Evolutionary conservation across 1,140 invertebrate genomes (phyloP).

Genomic region (Bombus picipes): DNA sequence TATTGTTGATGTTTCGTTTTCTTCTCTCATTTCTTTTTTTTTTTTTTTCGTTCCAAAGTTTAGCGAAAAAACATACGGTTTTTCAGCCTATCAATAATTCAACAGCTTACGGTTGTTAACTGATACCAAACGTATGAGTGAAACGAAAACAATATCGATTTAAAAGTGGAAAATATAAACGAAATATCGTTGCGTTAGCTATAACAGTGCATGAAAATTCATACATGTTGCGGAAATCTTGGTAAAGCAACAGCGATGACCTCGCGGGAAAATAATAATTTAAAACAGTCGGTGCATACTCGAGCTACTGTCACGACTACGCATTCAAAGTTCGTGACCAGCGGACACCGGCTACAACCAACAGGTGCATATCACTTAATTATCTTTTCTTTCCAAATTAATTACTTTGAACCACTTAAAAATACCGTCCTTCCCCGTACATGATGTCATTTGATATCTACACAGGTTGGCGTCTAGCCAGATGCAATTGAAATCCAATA

Average conservation of each 20-base stretch:
- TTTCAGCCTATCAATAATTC: constrained; percentile 22
- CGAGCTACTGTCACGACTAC: neutral
- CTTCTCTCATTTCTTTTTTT: neutral
- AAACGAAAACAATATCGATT: neutral
- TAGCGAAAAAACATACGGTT: too few relatives aligned
- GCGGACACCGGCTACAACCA: constrained; percentile 5
- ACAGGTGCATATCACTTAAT: constrained; percentile 55
- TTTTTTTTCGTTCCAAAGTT: neutral
- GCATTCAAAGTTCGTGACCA: constrained; percentile 5
- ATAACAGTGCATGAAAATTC: neutral
- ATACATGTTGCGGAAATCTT: neutral
- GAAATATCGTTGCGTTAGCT: neutral
- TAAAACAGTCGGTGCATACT: neutral
- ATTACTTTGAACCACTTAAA: constrained; percentile 54
- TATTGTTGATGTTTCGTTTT: neutral
- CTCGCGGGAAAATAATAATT: constrained; percentile 8
- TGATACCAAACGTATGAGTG: neutral
- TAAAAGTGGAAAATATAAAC: neutral
- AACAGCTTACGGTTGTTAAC: too few relatives aligned
- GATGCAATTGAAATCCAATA: constrained; percentile 55
- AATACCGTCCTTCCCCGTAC: constrained; percentile 46
- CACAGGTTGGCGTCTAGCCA: constrained; percentile 53
- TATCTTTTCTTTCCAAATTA: constrained; percentile 54
- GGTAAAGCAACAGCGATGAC: neutral
- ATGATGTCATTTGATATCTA: constrained; percentile 38